Evolutionary conservation across 1,140 invertebrate genomes (phyloP).

Genomic region (Xylocopa sonorina): DNA sequence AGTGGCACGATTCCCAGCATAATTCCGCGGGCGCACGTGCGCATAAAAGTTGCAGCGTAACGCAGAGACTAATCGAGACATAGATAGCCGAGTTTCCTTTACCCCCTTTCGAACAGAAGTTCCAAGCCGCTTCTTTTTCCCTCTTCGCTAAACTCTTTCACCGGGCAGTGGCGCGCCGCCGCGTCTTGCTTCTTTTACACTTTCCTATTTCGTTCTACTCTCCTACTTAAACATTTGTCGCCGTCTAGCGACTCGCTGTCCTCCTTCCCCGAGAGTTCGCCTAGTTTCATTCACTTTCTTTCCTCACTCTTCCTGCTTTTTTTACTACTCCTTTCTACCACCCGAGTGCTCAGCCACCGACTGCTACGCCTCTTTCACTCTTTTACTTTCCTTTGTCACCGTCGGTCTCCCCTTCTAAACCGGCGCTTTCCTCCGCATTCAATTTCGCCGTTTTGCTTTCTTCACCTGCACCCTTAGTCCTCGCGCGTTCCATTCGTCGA

Average conservation of each 20-base stretch:
- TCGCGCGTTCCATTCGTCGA: no score
- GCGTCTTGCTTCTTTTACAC: background rate
- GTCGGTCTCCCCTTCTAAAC: no score
- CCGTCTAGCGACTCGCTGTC: background rate
- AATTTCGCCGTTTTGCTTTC: no score
- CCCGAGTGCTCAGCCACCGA: background rate
- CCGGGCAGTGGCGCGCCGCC: background rate
- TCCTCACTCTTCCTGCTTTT: background rate
- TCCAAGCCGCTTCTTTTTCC: background rate
- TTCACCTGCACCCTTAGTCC: no score
- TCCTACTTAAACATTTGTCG: constrained; percentile 13
- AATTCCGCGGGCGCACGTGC: no score
- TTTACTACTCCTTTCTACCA: background rate
- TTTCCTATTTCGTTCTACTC: constrained; percentile 9
- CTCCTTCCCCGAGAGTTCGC: background rate
- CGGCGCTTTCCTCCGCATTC: no score
- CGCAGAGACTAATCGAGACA: no score
- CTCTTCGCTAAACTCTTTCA: background rate
- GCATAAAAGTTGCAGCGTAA: no score
- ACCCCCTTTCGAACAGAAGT: no score
- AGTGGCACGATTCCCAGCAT: no score
- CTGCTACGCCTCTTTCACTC: no score
- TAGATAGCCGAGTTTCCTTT: background rate
- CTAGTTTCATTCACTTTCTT: constrained; percentile 15
- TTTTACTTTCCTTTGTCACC: no score